Percentiles rank a stretch among this genome's conserved stretches.
Conservation (phyloP, 1,140 invertebrate species). For the Harpegnathos saltator region DNA sequence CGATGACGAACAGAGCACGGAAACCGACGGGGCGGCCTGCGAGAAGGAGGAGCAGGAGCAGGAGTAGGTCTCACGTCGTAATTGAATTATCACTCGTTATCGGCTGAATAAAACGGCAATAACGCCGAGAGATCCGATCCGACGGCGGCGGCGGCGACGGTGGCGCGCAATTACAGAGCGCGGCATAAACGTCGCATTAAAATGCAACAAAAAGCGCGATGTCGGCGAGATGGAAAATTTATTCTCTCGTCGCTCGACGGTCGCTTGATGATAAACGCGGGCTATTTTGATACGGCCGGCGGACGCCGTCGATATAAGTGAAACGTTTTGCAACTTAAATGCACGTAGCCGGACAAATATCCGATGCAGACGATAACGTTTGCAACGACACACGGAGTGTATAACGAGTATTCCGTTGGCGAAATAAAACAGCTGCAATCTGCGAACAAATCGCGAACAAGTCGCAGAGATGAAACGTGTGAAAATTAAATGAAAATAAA, state of each 20-base stretch:
- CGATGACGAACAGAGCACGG: neutral
- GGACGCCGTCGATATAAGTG: constrained; percentile 23
- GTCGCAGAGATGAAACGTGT: neutral
- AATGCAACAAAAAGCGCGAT: constrained; percentile 12
- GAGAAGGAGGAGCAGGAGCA: neutral
- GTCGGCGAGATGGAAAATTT: constrained; percentile 18
- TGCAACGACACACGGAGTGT: too few species aligned
- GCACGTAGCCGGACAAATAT: neutral
- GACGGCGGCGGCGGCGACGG: neutral
- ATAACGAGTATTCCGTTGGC: neutral
- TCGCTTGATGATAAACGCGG: constrained; percentile 29
- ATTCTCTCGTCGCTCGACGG: constrained; percentile 18
- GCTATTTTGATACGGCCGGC: constrained; percentile 29
- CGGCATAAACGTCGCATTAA: constrained; percentile 24
- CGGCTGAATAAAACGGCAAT: neutral
- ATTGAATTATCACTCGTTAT: constrained; percentile 59
- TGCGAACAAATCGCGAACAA: neutral
- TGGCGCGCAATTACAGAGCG: constrained; percentile 16
- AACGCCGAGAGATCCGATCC: too few species aligned
- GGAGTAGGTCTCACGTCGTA: constrained; percentile 12
- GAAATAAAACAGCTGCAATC: neutral
- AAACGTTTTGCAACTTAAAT: constrained; percentile 20
- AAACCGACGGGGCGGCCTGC: neutral
- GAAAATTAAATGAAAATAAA: neutral
- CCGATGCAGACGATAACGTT: neutral